Evolutionary conservation across 2,113 vertebrate genomes (phyloP).

Genomic region (Sinocyclocheilus maitianheensis): DNA sequence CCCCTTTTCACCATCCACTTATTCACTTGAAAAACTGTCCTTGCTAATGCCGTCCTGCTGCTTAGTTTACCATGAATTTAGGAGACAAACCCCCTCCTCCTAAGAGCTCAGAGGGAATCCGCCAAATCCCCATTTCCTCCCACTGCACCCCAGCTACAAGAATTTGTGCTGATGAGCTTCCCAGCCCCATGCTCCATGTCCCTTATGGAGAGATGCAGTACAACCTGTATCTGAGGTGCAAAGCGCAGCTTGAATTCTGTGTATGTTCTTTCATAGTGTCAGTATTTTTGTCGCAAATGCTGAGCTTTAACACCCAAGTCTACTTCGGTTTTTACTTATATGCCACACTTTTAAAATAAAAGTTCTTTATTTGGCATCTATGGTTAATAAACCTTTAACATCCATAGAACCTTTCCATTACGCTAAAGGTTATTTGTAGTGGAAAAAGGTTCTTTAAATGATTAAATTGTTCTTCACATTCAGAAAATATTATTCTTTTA

Average conservation of each 20-base stretch:
- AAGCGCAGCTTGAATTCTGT: neutral
- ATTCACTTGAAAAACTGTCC: constrained; percentile 31
- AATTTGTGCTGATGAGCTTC: constrained; percentile 47
- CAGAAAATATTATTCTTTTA: too few relatives aligned
- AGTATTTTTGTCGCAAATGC: neutral
- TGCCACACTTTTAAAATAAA: too few relatives aligned
- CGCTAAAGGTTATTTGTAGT: too few relatives aligned
- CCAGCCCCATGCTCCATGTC: constrained; percentile 41
- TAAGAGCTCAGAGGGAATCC: constrained; percentile 41
- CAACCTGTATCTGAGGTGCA: neutral
- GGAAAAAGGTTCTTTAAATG: too few relatives aligned
- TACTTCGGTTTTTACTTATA: too few relatives aligned
- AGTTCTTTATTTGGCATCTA: too few relatives aligned
- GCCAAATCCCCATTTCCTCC: constrained; percentile 36
- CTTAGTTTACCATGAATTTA: constrained; percentile 28
- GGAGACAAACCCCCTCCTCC: constrained; percentile 37
- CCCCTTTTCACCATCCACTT: constrained; percentile 24
- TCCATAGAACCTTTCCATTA: too few relatives aligned
- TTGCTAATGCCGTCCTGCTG: constrained; percentile 17
- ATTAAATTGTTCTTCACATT: too few relatives aligned
- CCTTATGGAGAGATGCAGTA: neutral
- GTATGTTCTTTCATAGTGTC: neutral
- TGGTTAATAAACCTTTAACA: too few relatives aligned
- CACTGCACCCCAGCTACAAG: constrained; percentile 31
- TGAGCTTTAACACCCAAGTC: too few relatives aligned